Conservation (phyloP, 2,888 invertebrate genomes). For the Stenotaenia linearis region DNA sequence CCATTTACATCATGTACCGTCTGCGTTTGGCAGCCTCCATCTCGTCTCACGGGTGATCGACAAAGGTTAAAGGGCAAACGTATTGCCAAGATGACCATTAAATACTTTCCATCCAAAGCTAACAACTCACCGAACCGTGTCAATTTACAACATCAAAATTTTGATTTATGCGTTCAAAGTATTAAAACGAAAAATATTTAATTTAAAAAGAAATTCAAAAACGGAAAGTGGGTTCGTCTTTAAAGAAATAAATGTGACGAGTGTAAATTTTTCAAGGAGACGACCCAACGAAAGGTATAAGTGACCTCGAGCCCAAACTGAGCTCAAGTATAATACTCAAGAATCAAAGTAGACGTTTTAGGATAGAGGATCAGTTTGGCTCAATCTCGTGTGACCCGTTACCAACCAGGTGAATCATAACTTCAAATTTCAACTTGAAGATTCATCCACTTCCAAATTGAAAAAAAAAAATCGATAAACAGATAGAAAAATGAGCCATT, state of each 20-base stretch:
- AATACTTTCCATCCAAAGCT: neutral
- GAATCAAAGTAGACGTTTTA: neutral
- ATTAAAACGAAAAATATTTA: neutral
- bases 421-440: neutral
- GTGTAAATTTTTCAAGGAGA: neutral
- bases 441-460: neutral
- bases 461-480: neutral
- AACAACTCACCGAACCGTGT: neutral
- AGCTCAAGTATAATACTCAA: neutral
- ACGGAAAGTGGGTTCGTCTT: neutral
- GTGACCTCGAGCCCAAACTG: neutral
- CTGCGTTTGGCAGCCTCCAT: constrained; percentile 15
- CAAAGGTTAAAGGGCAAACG: constrained; percentile 8
- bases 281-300: neutral
- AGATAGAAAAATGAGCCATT: neutral
- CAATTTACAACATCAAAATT: neutral
- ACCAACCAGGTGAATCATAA: neutral
- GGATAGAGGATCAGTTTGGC: neutral
- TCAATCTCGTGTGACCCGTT: constrained; percentile 5
- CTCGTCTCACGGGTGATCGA: constrained; percentile 23
- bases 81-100: constrained; percentile 21
- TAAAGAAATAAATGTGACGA: neutral
- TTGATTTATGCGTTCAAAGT: neutral
- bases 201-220: neutral
- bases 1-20: constrained; percentile 2